phyloP scores from a whole-genome alignment of 2,797 vertebrate genomes.

The Myotis findleyi region DNA sequence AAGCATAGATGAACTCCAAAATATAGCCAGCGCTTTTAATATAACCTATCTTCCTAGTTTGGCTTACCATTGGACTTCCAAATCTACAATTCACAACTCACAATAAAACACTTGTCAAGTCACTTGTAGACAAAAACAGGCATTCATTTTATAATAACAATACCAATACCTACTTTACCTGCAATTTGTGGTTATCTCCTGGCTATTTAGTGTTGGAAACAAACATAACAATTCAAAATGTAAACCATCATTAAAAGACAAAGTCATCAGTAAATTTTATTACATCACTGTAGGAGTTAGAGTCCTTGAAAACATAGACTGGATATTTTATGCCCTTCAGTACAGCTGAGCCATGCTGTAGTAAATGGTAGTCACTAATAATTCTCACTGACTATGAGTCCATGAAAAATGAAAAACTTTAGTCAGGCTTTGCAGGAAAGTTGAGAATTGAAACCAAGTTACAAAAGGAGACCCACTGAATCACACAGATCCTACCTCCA shows the following conservation, averaged over 20 bases:
- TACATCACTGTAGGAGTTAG: neutral
- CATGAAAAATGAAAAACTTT: neutral
- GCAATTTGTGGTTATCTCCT: neutral
- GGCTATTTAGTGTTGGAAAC: neutral
- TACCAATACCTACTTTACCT: neutral
- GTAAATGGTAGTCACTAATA: neutral
- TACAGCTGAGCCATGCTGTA: neutral
- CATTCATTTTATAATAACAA: neutral
- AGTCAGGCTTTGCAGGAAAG: neutral
- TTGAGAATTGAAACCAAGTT: neutral
- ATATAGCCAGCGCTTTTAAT: neutral
- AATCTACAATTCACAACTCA: neutral
- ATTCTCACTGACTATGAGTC: neutral
- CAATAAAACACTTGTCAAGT: neutral
- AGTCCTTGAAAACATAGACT: neutral
- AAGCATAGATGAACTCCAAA: neutral
- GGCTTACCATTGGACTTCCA: neutral
- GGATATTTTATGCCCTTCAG: neutral
- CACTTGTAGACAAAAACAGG: neutral
- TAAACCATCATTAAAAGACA: neutral
- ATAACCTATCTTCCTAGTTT: neutral
- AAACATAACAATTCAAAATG: constrained; percentile 27
- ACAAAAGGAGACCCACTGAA: neutral
- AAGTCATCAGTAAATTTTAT: neutral
- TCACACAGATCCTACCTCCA: neutral